Conservation (phyloP, 2,113 vertebrate genomes). For the Pterocles burchelli region DNA sequence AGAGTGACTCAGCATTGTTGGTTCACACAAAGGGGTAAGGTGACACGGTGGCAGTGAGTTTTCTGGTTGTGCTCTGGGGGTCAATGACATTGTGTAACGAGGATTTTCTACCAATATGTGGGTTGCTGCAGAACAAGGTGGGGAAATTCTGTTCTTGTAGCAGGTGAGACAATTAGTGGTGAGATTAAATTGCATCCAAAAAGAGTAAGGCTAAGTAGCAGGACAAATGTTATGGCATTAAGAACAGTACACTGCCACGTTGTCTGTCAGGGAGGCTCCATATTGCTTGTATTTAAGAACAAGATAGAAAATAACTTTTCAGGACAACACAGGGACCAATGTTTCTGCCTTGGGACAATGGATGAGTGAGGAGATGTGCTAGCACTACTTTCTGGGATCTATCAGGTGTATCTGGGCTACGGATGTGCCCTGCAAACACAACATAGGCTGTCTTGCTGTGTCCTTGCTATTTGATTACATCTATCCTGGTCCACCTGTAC, state of each 20-base stretch:
- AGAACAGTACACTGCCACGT: not conserved
- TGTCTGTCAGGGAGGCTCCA: not conserved
- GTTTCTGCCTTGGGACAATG: not conserved
- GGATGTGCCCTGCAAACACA: not conserved
- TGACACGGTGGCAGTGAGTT: not conserved
- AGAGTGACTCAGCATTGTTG: not conserved
- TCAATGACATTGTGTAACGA: accelerated
- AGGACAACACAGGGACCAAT: not conserved
- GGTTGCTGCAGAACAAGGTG: not conserved
- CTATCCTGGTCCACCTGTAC: not conserved
- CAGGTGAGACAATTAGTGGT: not conserved
- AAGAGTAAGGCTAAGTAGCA: not conserved
- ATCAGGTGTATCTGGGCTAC: not conserved
- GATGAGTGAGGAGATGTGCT: not conserved
- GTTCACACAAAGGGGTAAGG: not conserved
- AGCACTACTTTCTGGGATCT: not conserved
- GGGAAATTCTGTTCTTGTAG: not conserved
- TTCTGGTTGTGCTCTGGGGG: not conserved
- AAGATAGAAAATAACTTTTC: not conserved
- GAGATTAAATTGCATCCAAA: not conserved
- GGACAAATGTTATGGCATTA: not conserved
- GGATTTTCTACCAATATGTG: not conserved
- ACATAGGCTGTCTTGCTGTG: not conserved
- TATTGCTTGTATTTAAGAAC: not conserved
- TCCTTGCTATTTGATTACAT: too few relatives aligned